Evolutionary conservation across 2,797 vertebrate species (phyloP), one percentile per base, ranked within the genome.

Genomic region (Lacerta agilis): DNA sequence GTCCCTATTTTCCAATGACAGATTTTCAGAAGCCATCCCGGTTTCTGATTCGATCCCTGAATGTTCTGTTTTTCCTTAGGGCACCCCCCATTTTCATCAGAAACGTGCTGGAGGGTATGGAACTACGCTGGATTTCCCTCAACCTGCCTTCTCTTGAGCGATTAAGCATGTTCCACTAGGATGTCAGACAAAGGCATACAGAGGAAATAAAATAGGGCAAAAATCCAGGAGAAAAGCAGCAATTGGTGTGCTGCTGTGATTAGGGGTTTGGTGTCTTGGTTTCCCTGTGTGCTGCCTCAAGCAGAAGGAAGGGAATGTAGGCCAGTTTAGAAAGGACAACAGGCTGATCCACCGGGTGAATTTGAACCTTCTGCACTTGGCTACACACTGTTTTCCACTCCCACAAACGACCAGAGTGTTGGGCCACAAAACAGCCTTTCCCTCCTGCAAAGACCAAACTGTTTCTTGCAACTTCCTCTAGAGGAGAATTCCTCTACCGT

Each of bases 241-340:
- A 76, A 83, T n/a, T 83, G 73, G 81, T 43, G 73, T 67, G 36
- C 61, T 33, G 81, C 64, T 71, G 38, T 18, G 66, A 72, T 43
- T 55, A 45, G 58, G 36, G 27, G 66, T 25, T 83, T 36, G 43
- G 2, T n/a, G 23, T 49, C 58, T 86, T 58, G 15, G 25, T 82
- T 66, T 83, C 9, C 41, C 55, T 82, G 45, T 66, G 41, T 76
- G 79, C 20, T 83, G 82, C 75, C 82, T 83, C 82, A 84, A 83
- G 45, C 75, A 84, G 45, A 45, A 71, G 69, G 23, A 49, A 77
- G 25, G 81, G 38, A 71, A 88, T 83, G 29, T 69, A 83, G 75
- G 27, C 20, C 75, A 79, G 27, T 78, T 79, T 72, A 43, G 18
- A 72, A 88, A 71, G 36, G 4, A 87, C 8, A 67, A 49, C 38